phyloP scores from a whole-genome alignment of 2,888 invertebrate genomes.

The Tortrix viridana region DNA sequence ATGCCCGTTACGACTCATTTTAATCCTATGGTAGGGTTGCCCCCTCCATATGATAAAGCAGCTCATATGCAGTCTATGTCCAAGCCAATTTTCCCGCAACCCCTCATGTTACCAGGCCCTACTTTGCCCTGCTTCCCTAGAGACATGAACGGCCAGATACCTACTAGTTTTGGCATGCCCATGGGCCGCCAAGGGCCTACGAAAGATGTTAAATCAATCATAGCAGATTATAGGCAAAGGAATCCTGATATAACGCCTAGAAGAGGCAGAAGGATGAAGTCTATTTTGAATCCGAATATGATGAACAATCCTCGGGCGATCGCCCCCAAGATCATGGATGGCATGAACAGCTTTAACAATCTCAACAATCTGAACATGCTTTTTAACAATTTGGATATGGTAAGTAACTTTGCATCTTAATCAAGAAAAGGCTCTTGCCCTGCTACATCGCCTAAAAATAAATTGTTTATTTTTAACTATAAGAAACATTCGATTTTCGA shows the following conservation, averaged over 20 bases:
- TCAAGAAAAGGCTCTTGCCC: background rate
- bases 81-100: slow-evolving; percentile 73
- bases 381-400: slow-evolving; percentile 80
- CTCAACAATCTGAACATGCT: slow-evolving; percentile 70
- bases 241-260: slow-evolving; percentile 90
- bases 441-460: no score
- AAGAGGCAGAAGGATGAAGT: slow-evolving; percentile 86
- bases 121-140: slow-evolving; percentile 70
- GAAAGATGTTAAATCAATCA: slow-evolving; percentile 92
- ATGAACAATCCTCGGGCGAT: slow-evolving; percentile 73
- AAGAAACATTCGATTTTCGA: no score
- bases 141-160: slow-evolving; percentile 84
- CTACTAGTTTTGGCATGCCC: slow-evolving; percentile 76
- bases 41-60: slow-evolving; percentile 77
- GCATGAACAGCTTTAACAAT: slow-evolving; percentile 58
- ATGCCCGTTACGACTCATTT: slow-evolving; percentile 72
- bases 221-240: slow-evolving; percentile 90
- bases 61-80: slow-evolving; percentile 74
- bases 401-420: slow-evolving; percentile 40
- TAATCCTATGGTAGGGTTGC: slow-evolving; percentile 72
- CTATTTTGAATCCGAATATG: slow-evolving; percentile 76
- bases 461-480: no score
- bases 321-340: slow-evolving; percentile 71
- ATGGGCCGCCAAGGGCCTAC: slow-evolving; percentile 90
- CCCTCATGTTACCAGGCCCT: slow-evolving; percentile 71